Conservation (phyloP, 23 tunicate species). For the Halocynthia aurantium region DNA sequence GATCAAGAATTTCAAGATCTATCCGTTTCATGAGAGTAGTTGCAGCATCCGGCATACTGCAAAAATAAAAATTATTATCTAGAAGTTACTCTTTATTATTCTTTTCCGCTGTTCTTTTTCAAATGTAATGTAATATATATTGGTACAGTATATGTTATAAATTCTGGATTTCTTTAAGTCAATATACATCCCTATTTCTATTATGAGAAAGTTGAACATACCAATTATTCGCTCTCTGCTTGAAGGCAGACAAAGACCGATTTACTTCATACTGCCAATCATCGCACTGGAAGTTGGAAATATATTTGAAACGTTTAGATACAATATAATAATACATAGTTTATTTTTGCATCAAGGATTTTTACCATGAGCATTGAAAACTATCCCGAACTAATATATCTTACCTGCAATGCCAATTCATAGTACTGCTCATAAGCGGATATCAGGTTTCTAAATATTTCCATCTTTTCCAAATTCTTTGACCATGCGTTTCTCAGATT, state of each 20-base stretch:
- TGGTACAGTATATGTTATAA: too few relatives aligned
- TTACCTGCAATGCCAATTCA: conserved; percentile 19
- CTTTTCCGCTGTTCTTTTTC: too few relatives aligned
- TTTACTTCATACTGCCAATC: conserved; percentile 63
- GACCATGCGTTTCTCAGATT: conserved; percentile 19
- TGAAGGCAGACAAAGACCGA: conserved; percentile 8
- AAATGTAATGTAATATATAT: too few relatives aligned
- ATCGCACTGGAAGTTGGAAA: conserved; percentile 41
- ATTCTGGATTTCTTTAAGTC: too few relatives aligned
- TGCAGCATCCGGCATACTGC: background rate
- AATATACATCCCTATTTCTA: too few relatives aligned
- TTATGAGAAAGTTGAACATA: too few relatives aligned
- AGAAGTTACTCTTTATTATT: too few relatives aligned
- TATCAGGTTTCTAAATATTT: conserved; percentile 2
- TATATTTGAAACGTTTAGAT: background rate
- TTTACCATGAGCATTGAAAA: background rate
- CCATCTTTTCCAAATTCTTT: conserved; percentile 6
- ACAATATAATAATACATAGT: too few relatives aligned
- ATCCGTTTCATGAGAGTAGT: conserved; percentile 7
- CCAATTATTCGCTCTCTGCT: background rate
- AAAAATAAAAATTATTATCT: too few relatives aligned
- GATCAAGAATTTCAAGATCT: conserved; percentile 8
- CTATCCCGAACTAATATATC: background rate
- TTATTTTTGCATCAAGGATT: background rate
- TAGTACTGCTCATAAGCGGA: conserved; percentile 20